Evolutionary conservation across 2,797 vertebrate genomes (phyloP), one percentile per base, ranked within the genome.

Genomic region (Notolepis coatsorum): DNA sequence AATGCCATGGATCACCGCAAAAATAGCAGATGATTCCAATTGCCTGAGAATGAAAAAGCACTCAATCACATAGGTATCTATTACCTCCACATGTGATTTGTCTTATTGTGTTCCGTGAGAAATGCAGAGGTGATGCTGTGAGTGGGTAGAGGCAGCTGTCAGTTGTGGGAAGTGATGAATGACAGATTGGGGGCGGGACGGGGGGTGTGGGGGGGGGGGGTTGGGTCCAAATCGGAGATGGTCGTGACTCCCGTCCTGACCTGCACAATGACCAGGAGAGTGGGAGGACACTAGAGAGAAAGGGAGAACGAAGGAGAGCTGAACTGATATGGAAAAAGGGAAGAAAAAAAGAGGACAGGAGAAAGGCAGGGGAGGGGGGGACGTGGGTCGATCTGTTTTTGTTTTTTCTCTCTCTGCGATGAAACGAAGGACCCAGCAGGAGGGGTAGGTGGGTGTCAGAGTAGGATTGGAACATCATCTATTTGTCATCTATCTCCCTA

Each of bases 401-500:
- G 7, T 37, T 42, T 78, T 65, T 71, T 84, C 82, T 85, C 71
- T 86, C 77, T 79, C 79, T 2, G 79, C 75, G 49, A 71, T 43
- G 28, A 83, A 79, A 73, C 71, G 75, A 85, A 85, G 87, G 88
- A 89, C 82, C 82, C 77, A 71, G 86, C 89, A 84, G 81, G 84
- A 87, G 61, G 84, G 80, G 87, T 71, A 75, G 87, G 88, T 91
- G 91, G 91, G 90, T 88, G 91, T 91, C 81, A 77, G 83, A 90
- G 88, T 83, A 84, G 89, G 91, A 88, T 73, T 78, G 76, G 68
- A 90, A 86, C 84, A 89, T 91, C 90, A 91, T 93, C 90, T 87
- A 89, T 92, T 91, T 92, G 88, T 93, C 90, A 88, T 91, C 83
- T 80, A 77, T 88, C 84, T 20, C 49, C 61, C 61, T 43, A 42